Evolutionary conservation across 2,888 invertebrate genomes (phyloP), one percentile per base, ranked within the genome.

Genomic region (Sicus ferrugineus): DNA sequence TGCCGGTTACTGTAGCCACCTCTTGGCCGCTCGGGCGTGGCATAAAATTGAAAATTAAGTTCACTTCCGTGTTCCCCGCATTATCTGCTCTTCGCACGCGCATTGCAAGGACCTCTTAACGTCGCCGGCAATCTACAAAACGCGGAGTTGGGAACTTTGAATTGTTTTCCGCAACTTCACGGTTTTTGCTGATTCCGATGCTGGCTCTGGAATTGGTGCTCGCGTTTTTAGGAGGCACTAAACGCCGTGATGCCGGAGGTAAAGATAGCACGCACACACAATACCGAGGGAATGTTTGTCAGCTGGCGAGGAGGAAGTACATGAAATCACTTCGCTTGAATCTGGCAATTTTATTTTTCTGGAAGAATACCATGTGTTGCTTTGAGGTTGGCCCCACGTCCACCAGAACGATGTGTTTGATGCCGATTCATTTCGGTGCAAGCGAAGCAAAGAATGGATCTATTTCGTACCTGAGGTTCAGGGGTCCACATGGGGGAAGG

Each of bases 1-100:
- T 34, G n/a, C n/a, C 38, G n/a, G 9, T 48, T 46, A 59, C 21
- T 21, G 67, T 48, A 59, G 30, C 46, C 67, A 56, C 23, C 56
- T 30, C 28, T 50, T 46, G 28, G 26, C 48, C 34, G 34, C 38
- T 11, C n/a, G 54, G 31, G 52, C 46, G n/a, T 26, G 56, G 50
- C 48, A 58, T 46, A 48, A 71, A 71, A 73, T 73, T 73, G 73
- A 71, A 73, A 73, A 73, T 73, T 73, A 71, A 73, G 73, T 73
- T 73, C 67, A 62, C 61, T 73, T 67, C 46, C 71, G 62, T 65
- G 64, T 71, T 54, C 38, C 38, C 62, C 67, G 58, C 64, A 65
- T 59, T 61, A 56, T 30, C 42, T 59, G 59, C 30, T 26, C 26
- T 63, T 38, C 61, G 62, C 59, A 48, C 42, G 62, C 68, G 21